These are phyloP conservation scores for Drosophila pseudotalamancana DNA, from an alignment of 2,888 invertebrate species.

Conservation along the genomic window DNA sequence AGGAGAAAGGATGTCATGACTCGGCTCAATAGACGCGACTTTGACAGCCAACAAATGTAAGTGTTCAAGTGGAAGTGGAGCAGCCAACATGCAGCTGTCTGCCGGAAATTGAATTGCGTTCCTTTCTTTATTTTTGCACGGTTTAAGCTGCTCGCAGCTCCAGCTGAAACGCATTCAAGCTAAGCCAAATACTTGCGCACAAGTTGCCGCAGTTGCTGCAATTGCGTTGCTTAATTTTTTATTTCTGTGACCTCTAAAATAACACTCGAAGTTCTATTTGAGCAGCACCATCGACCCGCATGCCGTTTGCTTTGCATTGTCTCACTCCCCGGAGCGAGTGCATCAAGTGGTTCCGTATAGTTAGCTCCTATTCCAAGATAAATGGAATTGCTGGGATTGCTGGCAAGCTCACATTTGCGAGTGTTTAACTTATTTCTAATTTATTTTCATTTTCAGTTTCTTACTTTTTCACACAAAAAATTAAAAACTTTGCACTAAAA, in stretches of 20 bases:
- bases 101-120: constrained; percentile 66
- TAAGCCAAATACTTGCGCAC: constrained; percentile 7
- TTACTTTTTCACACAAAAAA: background rate
- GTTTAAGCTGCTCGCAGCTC: background rate
- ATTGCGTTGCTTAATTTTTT: constrained; percentile 27
- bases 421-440: background rate
- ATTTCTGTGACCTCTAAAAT: constrained; percentile 29
- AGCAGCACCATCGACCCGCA: constrained; percentile 23
- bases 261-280: constrained; percentile 30
- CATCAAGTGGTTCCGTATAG: background rate
- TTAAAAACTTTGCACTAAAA: no score
- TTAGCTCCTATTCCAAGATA: constrained; percentile 4
- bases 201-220: constrained; percentile 15
- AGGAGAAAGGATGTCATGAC: constrained; percentile 14
- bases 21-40: constrained; percentile 20
- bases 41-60: constrained; percentile 63
- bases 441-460: background rate
- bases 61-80: constrained; percentile 62
- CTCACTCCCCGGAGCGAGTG: background rate
- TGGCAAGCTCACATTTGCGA: background rate
- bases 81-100: constrained; percentile 48
- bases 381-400: background rate
- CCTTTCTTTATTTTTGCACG: constrained; percentile 2
- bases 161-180: constrained; percentile 5
- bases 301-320: constrained; percentile 23